Conservation (phyloP, 2,888 invertebrate genomes). For the Tetropium fuscum region DNA sequence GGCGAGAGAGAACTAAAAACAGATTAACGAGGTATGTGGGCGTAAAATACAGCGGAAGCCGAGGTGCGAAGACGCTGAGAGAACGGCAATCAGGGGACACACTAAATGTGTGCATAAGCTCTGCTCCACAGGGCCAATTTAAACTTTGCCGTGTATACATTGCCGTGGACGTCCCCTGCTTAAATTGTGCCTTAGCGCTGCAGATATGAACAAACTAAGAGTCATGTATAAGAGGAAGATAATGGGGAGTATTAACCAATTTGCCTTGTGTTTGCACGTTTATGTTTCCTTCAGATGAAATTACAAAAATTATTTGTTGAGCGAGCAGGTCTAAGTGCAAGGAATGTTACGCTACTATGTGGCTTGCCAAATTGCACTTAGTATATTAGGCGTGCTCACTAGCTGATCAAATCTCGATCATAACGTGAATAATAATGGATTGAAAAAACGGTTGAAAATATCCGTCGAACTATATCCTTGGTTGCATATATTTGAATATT, state of each 20-base stretch:
- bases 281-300: constrained; percentile 3
- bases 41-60: not conserved
- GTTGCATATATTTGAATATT: no score
- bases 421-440: no score
- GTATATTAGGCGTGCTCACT: no score
- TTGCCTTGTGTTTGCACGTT: constrained; percentile 16
- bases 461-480: no score
- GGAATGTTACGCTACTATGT: no score
- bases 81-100: constrained; percentile 5
- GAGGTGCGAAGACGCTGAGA: constrained; percentile 21
- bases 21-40: constrained; percentile 9
- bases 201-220: constrained; percentile 19
- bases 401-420: no score
- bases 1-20: constrained; percentile 11
- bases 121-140: constrained; percentile 13
- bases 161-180: constrained; percentile 3
- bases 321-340: no score
- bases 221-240: constrained; percentile 3
- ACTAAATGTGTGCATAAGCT: constrained; percentile 13
- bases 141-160: constrained; percentile 19
- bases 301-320: no score
- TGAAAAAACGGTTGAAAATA: no score
- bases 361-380: no score
- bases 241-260: constrained; percentile 14
- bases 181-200: constrained; percentile 13